Conservation (phyloP, 1,140 invertebrate genomes). For the Drosophila sucinea region DNA sequence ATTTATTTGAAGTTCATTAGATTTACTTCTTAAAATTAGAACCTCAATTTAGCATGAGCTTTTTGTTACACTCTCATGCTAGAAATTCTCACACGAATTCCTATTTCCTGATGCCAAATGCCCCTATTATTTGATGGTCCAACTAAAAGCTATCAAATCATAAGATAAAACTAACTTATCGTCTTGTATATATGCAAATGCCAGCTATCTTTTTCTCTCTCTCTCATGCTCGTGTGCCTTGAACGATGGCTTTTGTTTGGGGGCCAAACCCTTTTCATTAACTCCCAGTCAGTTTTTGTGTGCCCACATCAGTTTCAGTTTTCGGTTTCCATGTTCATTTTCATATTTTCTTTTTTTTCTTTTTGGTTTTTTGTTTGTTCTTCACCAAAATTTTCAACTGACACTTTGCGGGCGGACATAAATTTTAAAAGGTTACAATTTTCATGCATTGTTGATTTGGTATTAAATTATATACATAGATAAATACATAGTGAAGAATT, state of each 20-base stretch:
- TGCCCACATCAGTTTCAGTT: slow-evolving; percentile 27
- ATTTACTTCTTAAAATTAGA: no score
- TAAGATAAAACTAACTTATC: slow-evolving; percentile 12
- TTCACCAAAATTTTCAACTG: slow-evolving; percentile 19
- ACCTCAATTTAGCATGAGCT: no score
- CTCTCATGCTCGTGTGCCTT: background rate
- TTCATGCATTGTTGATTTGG: slow-evolving; percentile 46
- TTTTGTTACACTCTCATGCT: background rate
- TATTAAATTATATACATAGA: slow-evolving; percentile 36
- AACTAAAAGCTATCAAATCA: background rate
- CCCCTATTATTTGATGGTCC: background rate
- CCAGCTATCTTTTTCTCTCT: background rate
- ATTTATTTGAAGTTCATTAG: no score
- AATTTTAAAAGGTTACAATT: slow-evolving; percentile 33
- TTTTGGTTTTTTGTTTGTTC: slow-evolving; percentile 26
- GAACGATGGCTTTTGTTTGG: background rate
- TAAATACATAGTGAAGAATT: slow-evolving; percentile 23
- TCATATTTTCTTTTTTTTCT: slow-evolving; percentile 37
- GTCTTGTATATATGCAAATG: background rate
- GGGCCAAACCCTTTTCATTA: background rate
- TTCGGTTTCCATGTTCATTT: slow-evolving; percentile 47
- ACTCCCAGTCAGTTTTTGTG: slow-evolving; percentile 5
- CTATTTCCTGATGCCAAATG: no score
- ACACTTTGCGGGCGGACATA: slow-evolving; percentile 43
- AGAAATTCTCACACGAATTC: no score